Conservation (phyloP, 1,140 invertebrate species). For the Lucilia sericata region DNA sequence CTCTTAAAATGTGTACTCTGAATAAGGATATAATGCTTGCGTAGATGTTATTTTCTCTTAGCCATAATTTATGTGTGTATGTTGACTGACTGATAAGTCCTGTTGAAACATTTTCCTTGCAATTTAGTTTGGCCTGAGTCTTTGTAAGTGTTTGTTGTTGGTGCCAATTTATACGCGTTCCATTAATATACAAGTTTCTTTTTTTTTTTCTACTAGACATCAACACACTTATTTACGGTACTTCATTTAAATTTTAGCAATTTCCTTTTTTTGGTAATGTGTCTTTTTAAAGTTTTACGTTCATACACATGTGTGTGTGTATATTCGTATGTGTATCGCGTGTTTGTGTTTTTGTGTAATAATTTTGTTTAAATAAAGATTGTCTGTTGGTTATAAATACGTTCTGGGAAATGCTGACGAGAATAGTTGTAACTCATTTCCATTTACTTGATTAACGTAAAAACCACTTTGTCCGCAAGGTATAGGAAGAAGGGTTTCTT, state of each 20-base stretch:
- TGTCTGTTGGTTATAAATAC: neutral
- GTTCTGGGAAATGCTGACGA: neutral
- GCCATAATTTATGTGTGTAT: neutral
- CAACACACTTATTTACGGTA: neutral
- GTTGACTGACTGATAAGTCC: neutral
- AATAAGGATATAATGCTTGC: neutral
- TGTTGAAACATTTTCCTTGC: slow-evolving; percentile 7
- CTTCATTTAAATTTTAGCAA: neutral
- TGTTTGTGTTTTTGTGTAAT: neutral
- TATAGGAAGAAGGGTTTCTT: neutral
- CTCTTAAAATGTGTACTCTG: neutral
- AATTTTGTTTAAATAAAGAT: neutral
- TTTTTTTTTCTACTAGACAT: neutral
- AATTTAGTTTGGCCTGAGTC: slow-evolving; percentile 38
- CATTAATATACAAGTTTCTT: neutral
- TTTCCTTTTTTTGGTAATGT: too few relatives aligned
- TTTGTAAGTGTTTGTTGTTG: slow-evolving; percentile 33
- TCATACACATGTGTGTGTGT: too few relatives aligned
- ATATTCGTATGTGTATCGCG: neutral
- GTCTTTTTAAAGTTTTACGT: too few relatives aligned
- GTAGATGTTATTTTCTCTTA: slow-evolving; percentile 14
- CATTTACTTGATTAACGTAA: slow-evolving; percentile 20
- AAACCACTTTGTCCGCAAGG: neutral
- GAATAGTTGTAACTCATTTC: neutral
- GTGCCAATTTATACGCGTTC: slow-evolving; percentile 1